These are phyloP conservation scores for Acanthosepion lycidas DNA, from an alignment of 2,888 invertebrate species.

Conservation along the genomic window DNA sequence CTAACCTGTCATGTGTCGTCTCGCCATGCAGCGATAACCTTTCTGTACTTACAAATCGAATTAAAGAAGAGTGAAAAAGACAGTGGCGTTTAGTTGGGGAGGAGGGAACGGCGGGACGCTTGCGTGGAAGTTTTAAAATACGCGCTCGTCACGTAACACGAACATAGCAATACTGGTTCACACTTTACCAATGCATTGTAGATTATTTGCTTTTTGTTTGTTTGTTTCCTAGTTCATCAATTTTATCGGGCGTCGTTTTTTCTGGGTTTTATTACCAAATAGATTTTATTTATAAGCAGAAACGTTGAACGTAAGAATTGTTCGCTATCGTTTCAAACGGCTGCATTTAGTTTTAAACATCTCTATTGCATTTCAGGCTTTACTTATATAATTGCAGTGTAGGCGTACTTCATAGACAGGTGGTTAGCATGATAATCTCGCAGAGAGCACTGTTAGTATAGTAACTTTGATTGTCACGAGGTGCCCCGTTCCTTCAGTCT, in stretches of 20 bases:
- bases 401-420: no score
- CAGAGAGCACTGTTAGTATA: no score
- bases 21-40: conserved; percentile 5
- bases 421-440: no score
- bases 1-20: conserved; percentile 33
- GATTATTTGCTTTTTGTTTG: not conserved
- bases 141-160: not conserved
- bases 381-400: no score
- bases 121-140: not conserved
- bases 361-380: no score
- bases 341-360: no score
- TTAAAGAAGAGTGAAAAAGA: conserved; percentile 4
- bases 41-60: conserved; percentile 23
- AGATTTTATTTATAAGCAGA: no score
- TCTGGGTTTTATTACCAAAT: no score
- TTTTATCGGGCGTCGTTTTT: not conserved
- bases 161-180: not conserved
- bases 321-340: no score
- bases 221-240: not conserved
- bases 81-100: not conserved
- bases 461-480: no score
- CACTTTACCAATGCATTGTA: not conserved
- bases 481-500: no score
- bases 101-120: not conserved
- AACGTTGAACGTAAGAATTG: no score